These are phyloP conservation scores for Leptopilina drosophilae DNA, from an alignment of 2,888 invertebrate species.

Conservation along the genomic window DNA sequence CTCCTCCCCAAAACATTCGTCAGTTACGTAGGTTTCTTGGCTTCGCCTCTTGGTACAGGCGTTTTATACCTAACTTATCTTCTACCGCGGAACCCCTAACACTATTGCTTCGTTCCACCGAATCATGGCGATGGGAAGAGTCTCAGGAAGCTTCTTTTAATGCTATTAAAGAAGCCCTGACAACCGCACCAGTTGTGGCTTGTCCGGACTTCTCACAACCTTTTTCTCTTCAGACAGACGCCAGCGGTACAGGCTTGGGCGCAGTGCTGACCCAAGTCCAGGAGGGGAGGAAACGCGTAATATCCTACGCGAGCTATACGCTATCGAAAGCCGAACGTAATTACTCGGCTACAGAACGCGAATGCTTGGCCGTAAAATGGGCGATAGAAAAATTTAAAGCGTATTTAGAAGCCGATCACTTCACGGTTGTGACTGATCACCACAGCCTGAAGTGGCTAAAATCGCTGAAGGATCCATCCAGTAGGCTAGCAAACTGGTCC, in stretches of 20 bases:
- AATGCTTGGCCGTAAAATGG: no score
- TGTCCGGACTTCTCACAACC: slow-evolving; percentile 55
- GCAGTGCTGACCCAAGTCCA: not conserved
- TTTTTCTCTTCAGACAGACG: not conserved
- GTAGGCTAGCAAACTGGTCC: no score
- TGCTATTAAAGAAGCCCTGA: slow-evolving; percentile 44
- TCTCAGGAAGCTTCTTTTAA: not conserved
- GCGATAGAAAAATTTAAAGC: no score
- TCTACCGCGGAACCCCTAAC: not conserved
- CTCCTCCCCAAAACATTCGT: not conserved
- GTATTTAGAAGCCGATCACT: no score
- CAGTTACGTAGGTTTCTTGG: not conserved
- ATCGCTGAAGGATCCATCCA: no score
- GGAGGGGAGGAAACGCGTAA: not conserved
- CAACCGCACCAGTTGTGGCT: slow-evolving; percentile 48
- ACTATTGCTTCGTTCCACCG: slow-evolving; percentile 41
- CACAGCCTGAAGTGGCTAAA: no score
- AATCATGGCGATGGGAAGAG: slow-evolving; percentile 40
- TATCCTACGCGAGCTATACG: not conserved
- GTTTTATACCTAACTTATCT: not conserved
- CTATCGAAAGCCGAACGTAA: no score
- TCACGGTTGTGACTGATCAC: no score
- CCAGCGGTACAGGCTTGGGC: not conserved
- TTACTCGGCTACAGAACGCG: no score
- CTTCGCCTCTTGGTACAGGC: not conserved